Evolutionary conservation across 2,113 vertebrate species (phyloP).

Genomic region (Limanda limanda): DNA sequence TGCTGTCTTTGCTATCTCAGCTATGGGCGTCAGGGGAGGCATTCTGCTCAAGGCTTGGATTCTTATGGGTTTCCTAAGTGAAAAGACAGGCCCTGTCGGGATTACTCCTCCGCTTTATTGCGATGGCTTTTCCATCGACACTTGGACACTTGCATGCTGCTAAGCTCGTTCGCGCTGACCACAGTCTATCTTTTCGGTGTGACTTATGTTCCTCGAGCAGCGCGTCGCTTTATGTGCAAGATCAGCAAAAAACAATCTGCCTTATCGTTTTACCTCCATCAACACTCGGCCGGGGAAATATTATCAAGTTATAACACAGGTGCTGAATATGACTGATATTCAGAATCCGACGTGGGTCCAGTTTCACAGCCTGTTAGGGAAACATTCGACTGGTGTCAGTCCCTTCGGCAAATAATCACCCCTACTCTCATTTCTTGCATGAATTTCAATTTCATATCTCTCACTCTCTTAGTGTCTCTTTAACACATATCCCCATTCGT

Average conservation of each 20-base stretch:
- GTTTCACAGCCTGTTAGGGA: constrained; percentile 64
- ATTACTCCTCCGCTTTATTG: constrained; percentile 63
- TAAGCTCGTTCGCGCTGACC: constrained; percentile 33
- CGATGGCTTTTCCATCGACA: constrained; percentile 77
- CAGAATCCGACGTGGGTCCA: constrained; percentile 33
- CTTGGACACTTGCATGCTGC: constrained; percentile 58
- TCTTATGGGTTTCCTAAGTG: constrained; percentile 76
- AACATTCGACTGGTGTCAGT: constrained; percentile 33
- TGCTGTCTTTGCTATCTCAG: constrained; percentile 70
- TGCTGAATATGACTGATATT: constrained; percentile 54
- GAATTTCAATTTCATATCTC: constrained; percentile 50
- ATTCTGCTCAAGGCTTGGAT: constrained; percentile 68
- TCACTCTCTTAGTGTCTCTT: constrained; percentile 40
- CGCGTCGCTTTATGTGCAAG: constrained; percentile 16
- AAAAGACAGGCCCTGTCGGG: constrained; percentile 71
- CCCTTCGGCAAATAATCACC: constrained; percentile 45
- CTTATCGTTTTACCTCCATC: constrained; percentile 59
- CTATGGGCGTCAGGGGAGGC: constrained; percentile 74
- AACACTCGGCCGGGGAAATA: constrained; percentile 57
- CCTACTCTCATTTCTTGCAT: constrained; percentile 33
- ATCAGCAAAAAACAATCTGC: constrained; percentile 72
- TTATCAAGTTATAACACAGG: constrained; percentile 55
- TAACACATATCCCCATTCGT: constrained; percentile 36
- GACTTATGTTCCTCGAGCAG: constrained; percentile 36
- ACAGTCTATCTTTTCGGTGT: constrained; percentile 40